A percentile compares a stretch with the other conserved stretches of the same genome.
These are phyloP conservation scores for Amphilophus citrinellus DNA, from an alignment of 2,113 vertebrate species.

Conservation along the genomic window DNA sequence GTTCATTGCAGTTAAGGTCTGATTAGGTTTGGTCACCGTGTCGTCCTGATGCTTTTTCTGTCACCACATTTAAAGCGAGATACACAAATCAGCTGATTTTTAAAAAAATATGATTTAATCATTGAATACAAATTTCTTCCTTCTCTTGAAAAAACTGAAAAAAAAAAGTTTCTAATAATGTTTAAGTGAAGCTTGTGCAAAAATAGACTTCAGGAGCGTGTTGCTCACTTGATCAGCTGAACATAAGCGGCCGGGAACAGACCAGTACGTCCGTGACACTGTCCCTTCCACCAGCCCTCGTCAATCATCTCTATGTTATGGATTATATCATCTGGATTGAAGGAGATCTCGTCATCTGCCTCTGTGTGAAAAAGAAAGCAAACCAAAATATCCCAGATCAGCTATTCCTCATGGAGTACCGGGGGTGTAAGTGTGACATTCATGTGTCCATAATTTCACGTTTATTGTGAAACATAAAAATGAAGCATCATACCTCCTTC, in stretches of 20 bases:
- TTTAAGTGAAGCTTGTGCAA: slow-evolving; percentile 20
- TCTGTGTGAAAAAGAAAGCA: slow-evolving; percentile 74
- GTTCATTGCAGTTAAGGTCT: background rate
- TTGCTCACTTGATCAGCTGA: slow-evolving; percentile 80
- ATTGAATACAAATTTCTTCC: slow-evolving; percentile 15
- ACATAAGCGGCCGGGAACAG: slow-evolving; percentile 95
- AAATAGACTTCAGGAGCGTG: background rate
- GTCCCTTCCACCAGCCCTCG: slow-evolving; percentile 94
- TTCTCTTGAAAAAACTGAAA: background rate
- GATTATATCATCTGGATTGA: slow-evolving; percentile 90
- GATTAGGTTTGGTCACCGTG: background rate
- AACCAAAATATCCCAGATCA: background rate
- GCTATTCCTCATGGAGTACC: background rate
- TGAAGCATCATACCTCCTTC: slow-evolving; percentile 83
- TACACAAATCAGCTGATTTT: background rate
- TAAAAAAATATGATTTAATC: background rate
- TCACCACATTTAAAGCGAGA: background rate
- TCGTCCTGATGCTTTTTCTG: background rate
- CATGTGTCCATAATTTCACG: background rate
- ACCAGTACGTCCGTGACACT: slow-evolving; percentile 82
- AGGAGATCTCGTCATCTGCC: slow-evolving; percentile 93
- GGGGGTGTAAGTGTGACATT: background rate
- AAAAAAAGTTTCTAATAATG: background rate
- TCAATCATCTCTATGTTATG: slow-evolving; percentile 94
- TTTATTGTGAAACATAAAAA: background rate